Percentiles rank a stretch among this genome's conserved stretches.
Conservation (phyloP, 2,888 invertebrate genomes). For the Ophion ventricosus region DNA sequence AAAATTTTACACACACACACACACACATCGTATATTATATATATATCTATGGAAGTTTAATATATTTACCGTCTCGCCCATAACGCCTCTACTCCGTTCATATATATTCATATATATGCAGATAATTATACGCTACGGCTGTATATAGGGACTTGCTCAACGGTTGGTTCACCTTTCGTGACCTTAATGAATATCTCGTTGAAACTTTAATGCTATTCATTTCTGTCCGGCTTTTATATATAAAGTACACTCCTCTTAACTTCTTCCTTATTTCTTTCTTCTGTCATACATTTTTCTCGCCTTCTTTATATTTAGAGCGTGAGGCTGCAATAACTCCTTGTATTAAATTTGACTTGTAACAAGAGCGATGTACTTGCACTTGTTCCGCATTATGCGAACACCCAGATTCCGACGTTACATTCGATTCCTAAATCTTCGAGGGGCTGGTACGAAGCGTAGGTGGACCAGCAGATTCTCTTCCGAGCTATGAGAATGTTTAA, state of each 20-base stretch:
- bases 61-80: slow-evolving; percentile 49
- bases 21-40: neutral
- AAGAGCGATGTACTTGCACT: neutral
- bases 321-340: neutral
- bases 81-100: slow-evolving; percentile 9
- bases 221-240: slow-evolving; percentile 54
- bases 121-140: slow-evolving; percentile 21
- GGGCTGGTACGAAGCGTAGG: no score
- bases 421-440: no score
- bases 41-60: slow-evolving; percentile 27
- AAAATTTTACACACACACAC: slow-evolving; percentile 10
- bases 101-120: slow-evolving; percentile 16
- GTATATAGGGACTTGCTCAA: slow-evolving; percentile 60
- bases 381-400: neutral
- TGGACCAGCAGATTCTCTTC: no score
- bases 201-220: slow-evolving; percentile 65
- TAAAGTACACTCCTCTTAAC: slow-evolving; percentile 53
- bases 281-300: slow-evolving; percentile 25
- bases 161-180: slow-evolving; percentile 57
- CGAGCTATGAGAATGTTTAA: no score
- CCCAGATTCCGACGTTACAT: neutral
- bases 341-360: neutral
- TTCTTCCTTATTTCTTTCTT: slow-evolving; percentile 51
- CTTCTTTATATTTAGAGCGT: slow-evolving; percentile 36
- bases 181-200: slow-evolving; percentile 66